Base-by-base conservation (phyloP, 2,888 invertebrate genomes). In the Cataglyphis rosenhaueri region DNA sequence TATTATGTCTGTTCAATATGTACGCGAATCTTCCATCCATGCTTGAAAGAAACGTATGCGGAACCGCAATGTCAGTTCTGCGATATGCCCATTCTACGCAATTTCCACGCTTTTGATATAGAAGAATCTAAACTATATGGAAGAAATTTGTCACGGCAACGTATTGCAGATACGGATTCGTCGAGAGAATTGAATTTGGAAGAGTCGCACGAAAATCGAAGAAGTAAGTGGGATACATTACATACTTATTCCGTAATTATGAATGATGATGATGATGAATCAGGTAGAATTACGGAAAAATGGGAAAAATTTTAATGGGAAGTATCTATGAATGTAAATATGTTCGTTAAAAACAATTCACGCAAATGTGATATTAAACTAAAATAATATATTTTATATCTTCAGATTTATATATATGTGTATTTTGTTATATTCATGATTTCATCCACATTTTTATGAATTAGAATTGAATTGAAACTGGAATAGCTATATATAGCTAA, bases 51-150 rank as follows among this genome's bases (percentile, higher is more conserved):
- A 9, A 91, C 89, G 29, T 90, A 90, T 12, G 85, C 87, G 4
- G 91, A 92, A 73, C 89, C 92, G 0, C 90, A 85, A 9, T 94
- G 94, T 76, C 84, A 92, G 2, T 94, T 92, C 70, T 94, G 94
- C 52, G 92, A 94, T 76, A 83, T 94, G 38, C 91, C 94, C 35
- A 89, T 88, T 18, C 25, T 90, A 0, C 89, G 91, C 61, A 93
- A 93, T 59, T 74, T 78, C 1, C 86, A 92, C 5, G 71, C 91
- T 2, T 32, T 87, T 1, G 48, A 81, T 12, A 9, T 57, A 15
- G 61, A 76, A 18, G 57, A 32, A 18, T 73, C 57, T 1, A 6
- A 78, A 10, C 48, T 83, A 1, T 41, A 29, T 5, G 68, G 74
- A 3, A 88, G 64, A 29, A 88, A 87, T 64, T 84, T 90, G 9